Percentiles rank a stretch among this genome's conserved stretches.
Evolutionary conservation across 1,140 invertebrate species (phyloP).

Genomic region (Drosophila oshimai): DNA sequence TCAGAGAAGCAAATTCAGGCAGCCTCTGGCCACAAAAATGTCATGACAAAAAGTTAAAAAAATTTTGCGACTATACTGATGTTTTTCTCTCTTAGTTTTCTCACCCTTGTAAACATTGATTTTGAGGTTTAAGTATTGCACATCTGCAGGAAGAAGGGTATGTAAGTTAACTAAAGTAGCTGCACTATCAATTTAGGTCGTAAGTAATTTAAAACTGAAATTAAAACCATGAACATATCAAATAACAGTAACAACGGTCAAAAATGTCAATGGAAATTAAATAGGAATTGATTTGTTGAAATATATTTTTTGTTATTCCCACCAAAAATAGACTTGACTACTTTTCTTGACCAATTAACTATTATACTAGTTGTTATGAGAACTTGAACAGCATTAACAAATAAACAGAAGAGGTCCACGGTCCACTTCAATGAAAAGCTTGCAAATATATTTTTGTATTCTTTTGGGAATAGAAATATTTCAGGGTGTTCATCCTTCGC

Average conservation of each 20-base stretch:
- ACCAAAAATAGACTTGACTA: neutral
- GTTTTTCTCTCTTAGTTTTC: neutral
- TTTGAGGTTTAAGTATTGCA: slow-evolving; percentile 33
- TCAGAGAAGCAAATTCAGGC: slow-evolving; percentile 22
- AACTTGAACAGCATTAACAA: neutral
- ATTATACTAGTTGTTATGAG: neutral
- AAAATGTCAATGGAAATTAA: too few relatives aligned
- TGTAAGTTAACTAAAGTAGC: too few relatives aligned
- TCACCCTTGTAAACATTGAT: slow-evolving; percentile 3
- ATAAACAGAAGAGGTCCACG: too few relatives aligned
- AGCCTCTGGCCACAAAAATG: slow-evolving; percentile 53
- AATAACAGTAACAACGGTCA: too few relatives aligned
- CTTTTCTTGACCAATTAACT: neutral
- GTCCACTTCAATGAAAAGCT: neutral
- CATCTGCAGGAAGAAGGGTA: neutral
- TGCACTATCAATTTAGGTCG: neutral
- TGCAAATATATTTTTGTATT: neutral
- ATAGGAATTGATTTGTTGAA: too few relatives aligned
- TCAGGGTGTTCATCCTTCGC: slow-evolving; percentile 1
- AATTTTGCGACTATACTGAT: slow-evolving; percentile 5
- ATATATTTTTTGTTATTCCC: neutral
- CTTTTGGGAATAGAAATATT: neutral
- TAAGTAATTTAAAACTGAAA: neutral
- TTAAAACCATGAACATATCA: too few relatives aligned
- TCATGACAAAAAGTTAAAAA: slow-evolving; percentile 39